Evolutionary conservation across 1,140 invertebrate genomes (phyloP).

Genomic region (Cylas formicarius): DNA sequence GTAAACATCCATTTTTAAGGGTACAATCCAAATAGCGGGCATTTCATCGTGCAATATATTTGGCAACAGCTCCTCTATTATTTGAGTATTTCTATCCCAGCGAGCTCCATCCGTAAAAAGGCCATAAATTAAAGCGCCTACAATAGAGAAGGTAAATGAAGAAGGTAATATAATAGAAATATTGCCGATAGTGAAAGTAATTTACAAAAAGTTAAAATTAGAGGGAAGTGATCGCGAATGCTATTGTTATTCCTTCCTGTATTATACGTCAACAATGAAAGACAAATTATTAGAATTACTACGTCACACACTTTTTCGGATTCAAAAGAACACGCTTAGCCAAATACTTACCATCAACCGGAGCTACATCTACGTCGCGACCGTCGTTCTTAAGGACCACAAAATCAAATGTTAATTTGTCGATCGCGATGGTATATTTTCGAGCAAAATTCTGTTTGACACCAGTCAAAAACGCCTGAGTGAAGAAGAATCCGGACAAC

Average conservation of each 20-base stretch:
- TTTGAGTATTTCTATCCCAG: conserved; percentile 58
- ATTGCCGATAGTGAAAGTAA: no score
- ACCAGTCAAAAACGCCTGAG: conserved; percentile 88
- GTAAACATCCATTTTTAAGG: conserved; percentile 31
- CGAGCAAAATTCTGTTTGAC: conserved; percentile 88
- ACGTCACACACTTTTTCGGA: no score
- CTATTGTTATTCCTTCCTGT: no score
- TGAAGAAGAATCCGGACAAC: conserved; percentile 93
- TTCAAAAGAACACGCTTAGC: no score
- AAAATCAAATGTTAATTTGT: conserved; percentile 53
- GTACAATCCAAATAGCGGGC: conserved; percentile 64
- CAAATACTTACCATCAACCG: conserved; percentile 13
- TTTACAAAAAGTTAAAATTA: no score
- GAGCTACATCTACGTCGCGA: conserved; percentile 1
- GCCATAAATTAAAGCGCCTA: conserved; percentile 72
- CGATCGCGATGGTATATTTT: conserved; percentile 80
- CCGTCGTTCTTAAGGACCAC: conserved; percentile 11
- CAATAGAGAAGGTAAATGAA: no score
- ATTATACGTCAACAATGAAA: no score
- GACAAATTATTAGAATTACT: no score
- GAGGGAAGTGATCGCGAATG: no score
- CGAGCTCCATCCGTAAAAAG: conserved; percentile 78
- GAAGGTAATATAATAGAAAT: neutral
- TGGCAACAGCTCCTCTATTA: conserved; percentile 68
- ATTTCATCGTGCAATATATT: conserved; percentile 76